These are phyloP conservation scores for Eupeodes corollae DNA, from an alignment of 1,140 invertebrate genomes.

Conservation along the genomic window DNA sequence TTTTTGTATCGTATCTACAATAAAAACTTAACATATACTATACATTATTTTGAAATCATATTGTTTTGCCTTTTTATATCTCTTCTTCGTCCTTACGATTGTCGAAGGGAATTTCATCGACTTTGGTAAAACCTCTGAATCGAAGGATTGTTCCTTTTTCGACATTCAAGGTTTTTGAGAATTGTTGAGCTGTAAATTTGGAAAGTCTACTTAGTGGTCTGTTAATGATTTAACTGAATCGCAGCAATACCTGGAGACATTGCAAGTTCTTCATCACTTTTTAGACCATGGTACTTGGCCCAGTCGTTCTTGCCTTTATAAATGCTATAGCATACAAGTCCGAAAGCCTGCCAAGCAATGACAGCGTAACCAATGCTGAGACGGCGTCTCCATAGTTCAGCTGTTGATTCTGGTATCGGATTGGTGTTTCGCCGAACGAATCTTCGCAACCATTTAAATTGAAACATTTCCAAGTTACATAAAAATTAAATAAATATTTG, in stretches of 20 bases:
- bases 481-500: no score
- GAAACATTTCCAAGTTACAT: slow-evolving; percentile 24
- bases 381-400: slow-evolving; percentile 44
- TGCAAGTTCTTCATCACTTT: slow-evolving; percentile 44
- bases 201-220: no score
- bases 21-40: no score
- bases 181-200: slow-evolving; percentile 26
- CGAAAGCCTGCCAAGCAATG: slow-evolving; percentile 52
- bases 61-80: not conserved
- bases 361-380: slow-evolving; percentile 48
- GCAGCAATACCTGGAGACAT: slow-evolving; percentile 41
- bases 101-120: slow-evolving; percentile 30
- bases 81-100: slow-evolving; percentile 5
- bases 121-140: slow-evolving; percentile 23
- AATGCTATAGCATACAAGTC: slow-evolving; percentile 44
- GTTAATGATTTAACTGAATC: not conserved
- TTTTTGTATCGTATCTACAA: no score
- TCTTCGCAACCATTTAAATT: slow-evolving; percentile 40
- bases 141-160: slow-evolving; percentile 35
- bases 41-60: no score
- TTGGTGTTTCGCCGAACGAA: slow-evolving; percentile 47
- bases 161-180: slow-evolving; percentile 25
- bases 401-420: slow-evolving; percentile 45
- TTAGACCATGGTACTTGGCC: slow-evolving; percentile 50
- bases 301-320: slow-evolving; percentile 49